phyloP scores from a whole-genome alignment of 2,113 vertebrate genomes.

The Mandrillus leucophaeus region DNA sequence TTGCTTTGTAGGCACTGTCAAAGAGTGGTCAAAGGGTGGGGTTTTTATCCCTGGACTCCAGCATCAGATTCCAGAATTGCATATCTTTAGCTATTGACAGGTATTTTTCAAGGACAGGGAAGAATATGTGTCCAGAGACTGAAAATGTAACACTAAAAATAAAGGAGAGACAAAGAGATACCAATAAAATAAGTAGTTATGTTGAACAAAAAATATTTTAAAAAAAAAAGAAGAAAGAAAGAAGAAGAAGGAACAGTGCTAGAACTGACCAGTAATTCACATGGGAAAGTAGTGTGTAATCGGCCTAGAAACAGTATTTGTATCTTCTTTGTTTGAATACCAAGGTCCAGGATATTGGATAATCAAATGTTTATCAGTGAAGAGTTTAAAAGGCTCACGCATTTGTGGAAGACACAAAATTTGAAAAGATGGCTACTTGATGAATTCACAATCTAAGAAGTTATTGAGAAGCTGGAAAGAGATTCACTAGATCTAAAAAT shows the following conservation, averaged over 20 bases:
- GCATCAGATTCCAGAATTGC: background rate
- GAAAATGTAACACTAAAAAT: background rate
- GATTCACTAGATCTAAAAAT: constrained; percentile 3
- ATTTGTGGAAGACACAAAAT: background rate
- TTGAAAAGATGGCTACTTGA: background rate
- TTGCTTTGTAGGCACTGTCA: background rate
- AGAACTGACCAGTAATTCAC: background rate
- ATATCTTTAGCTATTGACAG: background rate
- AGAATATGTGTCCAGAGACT: background rate
- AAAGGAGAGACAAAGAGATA: background rate
- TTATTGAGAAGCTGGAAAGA: background rate
- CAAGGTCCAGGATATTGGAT: background rate
- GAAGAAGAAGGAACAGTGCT: background rate
- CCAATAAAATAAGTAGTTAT: background rate
- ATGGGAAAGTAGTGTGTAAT: background rate
- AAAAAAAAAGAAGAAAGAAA: background rate
- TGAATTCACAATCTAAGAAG: background rate
- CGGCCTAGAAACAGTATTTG: background rate
- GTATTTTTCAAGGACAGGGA: constrained; percentile 1
- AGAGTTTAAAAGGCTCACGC: background rate
- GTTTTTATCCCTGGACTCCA: background rate
- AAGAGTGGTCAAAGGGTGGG: background rate
- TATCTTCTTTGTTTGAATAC: background rate
- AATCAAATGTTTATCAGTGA: background rate
- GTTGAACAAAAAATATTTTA: background rate